These are phyloP conservation scores for Amblyjoppa proteus DNA, from an alignment of 2,888 invertebrate species.

Conservation along the genomic window DNA sequence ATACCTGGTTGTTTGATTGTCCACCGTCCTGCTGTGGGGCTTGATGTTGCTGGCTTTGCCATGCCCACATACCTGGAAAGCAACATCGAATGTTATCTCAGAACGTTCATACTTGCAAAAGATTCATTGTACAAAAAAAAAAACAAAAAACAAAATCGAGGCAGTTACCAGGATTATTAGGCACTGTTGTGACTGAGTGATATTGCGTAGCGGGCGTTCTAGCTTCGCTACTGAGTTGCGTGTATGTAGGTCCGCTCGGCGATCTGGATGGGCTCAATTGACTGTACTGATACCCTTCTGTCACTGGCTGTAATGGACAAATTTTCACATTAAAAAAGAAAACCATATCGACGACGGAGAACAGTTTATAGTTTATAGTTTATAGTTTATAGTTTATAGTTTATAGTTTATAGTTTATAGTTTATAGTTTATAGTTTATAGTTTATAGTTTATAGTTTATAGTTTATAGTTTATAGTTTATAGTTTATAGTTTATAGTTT, in stretches of 20 bases:
- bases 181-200: conserved; percentile 85
- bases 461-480: too few relatives aligned
- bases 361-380: neutral
- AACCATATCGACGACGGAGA: neutral
- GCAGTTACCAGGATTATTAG: conserved; percentile 84
- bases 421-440: too few relatives aligned
- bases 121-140: neutral
- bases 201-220: conserved; percentile 86
- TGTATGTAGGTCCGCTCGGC: conserved; percentile 94
- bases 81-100: neutral
- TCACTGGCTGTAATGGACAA: conserved; percentile 86
- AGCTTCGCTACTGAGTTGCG: conserved; percentile 90
- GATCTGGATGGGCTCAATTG: conserved; percentile 93
- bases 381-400: neutral
- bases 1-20: conserved; percentile 80
- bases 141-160: conserved; percentile 19
- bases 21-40: conserved; percentile 81
- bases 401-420: too few relatives aligned
- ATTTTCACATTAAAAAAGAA: conserved; percentile 21
- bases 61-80: conserved; percentile 91
- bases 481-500: neutral
- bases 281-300: conserved; percentile 90
- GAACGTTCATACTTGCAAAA: neutral
- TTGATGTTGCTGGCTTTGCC: conserved; percentile 87
- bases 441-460: too few relatives aligned